Evolutionary conservation across 2,888 invertebrate species (phyloP).

Genomic region (Diplazon laetatorius): DNA sequence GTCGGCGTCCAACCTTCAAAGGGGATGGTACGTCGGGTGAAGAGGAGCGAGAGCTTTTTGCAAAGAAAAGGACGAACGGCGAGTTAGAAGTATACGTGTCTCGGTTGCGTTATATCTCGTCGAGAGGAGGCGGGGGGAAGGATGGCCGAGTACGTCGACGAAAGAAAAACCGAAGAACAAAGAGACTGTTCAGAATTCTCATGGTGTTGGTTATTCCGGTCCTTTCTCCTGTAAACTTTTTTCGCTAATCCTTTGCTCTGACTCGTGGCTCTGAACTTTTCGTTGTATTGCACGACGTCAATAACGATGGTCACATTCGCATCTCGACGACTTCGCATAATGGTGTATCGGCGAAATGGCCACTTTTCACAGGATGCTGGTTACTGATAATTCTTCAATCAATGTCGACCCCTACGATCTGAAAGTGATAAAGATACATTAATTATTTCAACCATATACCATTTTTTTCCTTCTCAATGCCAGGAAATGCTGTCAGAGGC

Average conservation of each 20-base stretch:
- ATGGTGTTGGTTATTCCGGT: constrained; percentile 53
- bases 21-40: constrained; percentile 36
- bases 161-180: constrained; percentile 74
- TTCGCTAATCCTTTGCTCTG: constrained; percentile 74
- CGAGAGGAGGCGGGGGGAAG: too few species aligned
- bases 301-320: constrained; percentile 36
- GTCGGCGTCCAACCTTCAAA: constrained; percentile 38
- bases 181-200: constrained; percentile 67
- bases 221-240: constrained; percentile 62
- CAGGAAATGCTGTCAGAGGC: neutral
- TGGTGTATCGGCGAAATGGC: too few species aligned
- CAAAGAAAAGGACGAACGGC: constrained; percentile 17
- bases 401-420: neutral
- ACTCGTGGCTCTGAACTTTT: constrained; percentile 56
- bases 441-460: neutral
- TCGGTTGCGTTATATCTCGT: constrained; percentile 66
- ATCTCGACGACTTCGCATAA: constrained; percentile 72
- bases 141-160: constrained; percentile 59
- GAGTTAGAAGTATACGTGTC: constrained; percentile 65
- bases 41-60: constrained; percentile 31
- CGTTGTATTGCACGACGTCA: neutral
- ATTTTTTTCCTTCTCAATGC: neutral
- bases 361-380: too few species aligned
- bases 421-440: neutral
- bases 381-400: neutral